A percentile compares a stretch with the other conserved stretches of the same genome.
Conservation (phyloP, 2,113 vertebrate species). For the Caretta caretta region DNA sequence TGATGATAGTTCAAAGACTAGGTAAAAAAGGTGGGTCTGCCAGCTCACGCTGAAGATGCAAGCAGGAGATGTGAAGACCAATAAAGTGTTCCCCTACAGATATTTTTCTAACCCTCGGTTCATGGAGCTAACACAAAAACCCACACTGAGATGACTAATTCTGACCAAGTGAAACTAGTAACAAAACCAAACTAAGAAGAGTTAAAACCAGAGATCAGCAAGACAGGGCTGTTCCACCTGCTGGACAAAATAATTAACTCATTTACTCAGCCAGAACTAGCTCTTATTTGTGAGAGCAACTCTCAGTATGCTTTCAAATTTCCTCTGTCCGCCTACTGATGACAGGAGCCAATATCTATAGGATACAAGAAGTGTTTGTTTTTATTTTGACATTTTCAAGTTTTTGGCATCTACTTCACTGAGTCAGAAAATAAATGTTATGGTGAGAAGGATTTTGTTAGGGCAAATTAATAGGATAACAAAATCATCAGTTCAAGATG, state of each 20-base stretch:
- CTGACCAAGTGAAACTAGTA: background rate
- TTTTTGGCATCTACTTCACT: background rate
- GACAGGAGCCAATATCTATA: background rate
- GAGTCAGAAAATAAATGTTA: background rate
- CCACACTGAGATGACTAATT: background rate
- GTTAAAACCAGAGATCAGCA: background rate
- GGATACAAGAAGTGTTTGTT: background rate
- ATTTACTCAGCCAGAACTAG: background rate
- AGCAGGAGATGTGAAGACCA: background rate
- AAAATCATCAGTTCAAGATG: background rate
- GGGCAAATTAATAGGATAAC: background rate
- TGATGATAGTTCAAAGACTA: background rate
- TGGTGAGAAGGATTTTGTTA: background rate
- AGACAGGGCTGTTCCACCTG: background rate
- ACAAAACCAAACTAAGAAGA: background rate
- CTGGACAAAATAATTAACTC: background rate
- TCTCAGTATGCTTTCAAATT: background rate
- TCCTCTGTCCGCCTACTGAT: background rate
- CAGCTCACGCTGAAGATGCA: background rate
- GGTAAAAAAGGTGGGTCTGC: background rate
- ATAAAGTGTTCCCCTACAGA: fast-evolving
- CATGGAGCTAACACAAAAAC: background rate
- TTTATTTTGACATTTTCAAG: background rate
- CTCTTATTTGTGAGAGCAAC: background rate
- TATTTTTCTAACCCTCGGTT: background rate